Evolutionary conservation across 2,113 vertebrate genomes (phyloP), one percentile per base, ranked within the genome.

Genomic region (Hypomesus transpacificus): DNA sequence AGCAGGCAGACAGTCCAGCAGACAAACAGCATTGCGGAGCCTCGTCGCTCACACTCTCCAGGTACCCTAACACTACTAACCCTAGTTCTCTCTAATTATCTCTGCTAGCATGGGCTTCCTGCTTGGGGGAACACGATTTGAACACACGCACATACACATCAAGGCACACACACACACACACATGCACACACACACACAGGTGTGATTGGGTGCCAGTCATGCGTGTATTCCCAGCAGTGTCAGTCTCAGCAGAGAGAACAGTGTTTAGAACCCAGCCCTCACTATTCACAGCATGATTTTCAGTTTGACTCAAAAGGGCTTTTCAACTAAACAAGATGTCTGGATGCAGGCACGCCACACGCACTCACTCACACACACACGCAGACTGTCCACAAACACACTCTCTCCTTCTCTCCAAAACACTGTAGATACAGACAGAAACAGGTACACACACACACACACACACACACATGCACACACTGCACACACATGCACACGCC

Each of bases 31-130:
- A n/a, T 4, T 34, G 31, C 6, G 31, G 31, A 34, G 31, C 31
- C 31, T 34, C 7, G 31, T 6, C 3, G 7, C 31, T 34, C 31
- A 34, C 31, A 34, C 31, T 6, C 31, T 34, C 31, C 31, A 34
- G 31, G 31, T 7, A 34, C 7, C 1, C 39, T 46, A 46, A 46
- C 39, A 46, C 39, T 46, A 8, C 39, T 34, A 46, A 46, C 39
- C 39, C 39, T 9, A 46, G 39, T 46, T 46, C 39, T 46, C 39
- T 46, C 39, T 87, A 84, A 78, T 87, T 84, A 86, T 89, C 83
- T 83, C 80, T 82, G 84, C 86, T 82, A 78, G 79, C 83, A 83
- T 87, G 85, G 81, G 87, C 85, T 84, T 85, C 78, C 78, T 86
- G 80, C 80, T 85, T 75, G 84, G 72, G 84, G 80, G 84, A 81